A percentile compares a stretch with the other conserved stretches of the same genome.
Evolutionary conservation across 2,888 invertebrate species (phyloP).

Genomic region (Campoplex capitator): DNA sequence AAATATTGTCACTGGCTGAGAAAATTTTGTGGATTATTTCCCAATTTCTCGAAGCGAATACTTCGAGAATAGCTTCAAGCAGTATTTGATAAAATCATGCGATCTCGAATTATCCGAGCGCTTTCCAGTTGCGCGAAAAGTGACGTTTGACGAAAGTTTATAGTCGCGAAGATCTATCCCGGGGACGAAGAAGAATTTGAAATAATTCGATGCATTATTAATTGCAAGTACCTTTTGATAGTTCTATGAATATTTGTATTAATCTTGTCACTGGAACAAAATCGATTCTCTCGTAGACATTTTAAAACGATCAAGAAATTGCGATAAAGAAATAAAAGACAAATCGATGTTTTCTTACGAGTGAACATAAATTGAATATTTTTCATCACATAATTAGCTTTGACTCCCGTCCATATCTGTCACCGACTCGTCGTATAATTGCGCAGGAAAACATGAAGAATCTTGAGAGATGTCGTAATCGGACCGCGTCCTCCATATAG

Average conservation of each 20-base stretch:
- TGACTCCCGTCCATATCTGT: background rate
- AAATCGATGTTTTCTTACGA: background rate
- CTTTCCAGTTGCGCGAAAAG: background rate
- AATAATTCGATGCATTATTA: background rate
- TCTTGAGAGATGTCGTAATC: slow-evolving; percentile 4
- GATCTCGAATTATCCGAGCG: background rate
- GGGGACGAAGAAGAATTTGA: background rate
- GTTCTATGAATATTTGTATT: background rate
- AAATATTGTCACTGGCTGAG: background rate
- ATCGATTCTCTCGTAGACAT: background rate
- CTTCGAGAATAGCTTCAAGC: background rate
- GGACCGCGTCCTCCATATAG: background rate
- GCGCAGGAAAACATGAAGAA: background rate
- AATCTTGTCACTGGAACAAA: background rate
- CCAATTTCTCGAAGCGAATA: background rate
- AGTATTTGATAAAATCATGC: background rate
- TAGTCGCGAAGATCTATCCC: background rate
- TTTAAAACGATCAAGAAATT: background rate
- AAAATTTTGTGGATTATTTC: background rate
- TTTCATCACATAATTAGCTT: background rate
- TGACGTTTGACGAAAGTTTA: background rate
- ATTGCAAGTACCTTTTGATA: background rate
- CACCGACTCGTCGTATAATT: background rate
- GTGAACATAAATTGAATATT: background rate
- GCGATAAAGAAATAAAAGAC: background rate